These are phyloP conservation scores for Malaclemys terrapin DNA, from an alignment of 2,113 vertebrate species.

Conservation along the genomic window DNA sequence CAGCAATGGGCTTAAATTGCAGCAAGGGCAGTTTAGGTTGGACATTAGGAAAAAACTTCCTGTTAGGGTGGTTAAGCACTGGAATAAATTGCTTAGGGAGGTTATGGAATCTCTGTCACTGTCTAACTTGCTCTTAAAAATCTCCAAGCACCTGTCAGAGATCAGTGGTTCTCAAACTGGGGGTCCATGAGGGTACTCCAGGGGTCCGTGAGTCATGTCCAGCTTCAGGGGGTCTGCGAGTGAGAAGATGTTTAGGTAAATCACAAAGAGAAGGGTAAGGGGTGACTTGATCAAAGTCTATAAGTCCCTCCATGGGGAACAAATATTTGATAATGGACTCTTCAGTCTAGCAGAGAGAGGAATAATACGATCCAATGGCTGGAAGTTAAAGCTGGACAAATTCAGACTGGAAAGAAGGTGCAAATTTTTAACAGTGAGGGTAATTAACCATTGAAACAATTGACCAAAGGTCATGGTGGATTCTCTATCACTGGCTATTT, in stretches of 20 bases:
- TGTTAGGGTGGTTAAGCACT: too few relatives aligned
- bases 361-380: not conserved
- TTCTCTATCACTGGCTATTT: not conserved
- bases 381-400: not conserved
- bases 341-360: not conserved
- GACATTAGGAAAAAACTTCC: too few relatives aligned
- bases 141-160: too few relatives aligned
- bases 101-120: too few relatives aligned
- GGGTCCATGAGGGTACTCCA: too few relatives aligned
- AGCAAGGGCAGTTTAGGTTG: too few relatives aligned
- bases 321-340: not conserved
- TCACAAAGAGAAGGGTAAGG: not conserved
- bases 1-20: too few relatives aligned
- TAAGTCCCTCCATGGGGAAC: not conserved
- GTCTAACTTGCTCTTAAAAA: too few relatives aligned
- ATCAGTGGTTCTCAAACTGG: too few relatives aligned
- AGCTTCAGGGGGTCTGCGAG: not conserved
- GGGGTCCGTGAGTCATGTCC: too few relatives aligned
- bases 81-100: too few relatives aligned
- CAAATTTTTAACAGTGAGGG: not conserved
- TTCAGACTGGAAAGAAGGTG: not conserved
- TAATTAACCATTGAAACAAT: not conserved
- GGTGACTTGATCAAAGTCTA: not conserved
- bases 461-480: not conserved
- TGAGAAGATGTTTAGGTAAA: slow-evolving; percentile 59